These are phyloP conservation scores for Colistium nudipinnis DNA, from an alignment of 2,113 vertebrate genomes.

Conservation along the genomic window DNA sequence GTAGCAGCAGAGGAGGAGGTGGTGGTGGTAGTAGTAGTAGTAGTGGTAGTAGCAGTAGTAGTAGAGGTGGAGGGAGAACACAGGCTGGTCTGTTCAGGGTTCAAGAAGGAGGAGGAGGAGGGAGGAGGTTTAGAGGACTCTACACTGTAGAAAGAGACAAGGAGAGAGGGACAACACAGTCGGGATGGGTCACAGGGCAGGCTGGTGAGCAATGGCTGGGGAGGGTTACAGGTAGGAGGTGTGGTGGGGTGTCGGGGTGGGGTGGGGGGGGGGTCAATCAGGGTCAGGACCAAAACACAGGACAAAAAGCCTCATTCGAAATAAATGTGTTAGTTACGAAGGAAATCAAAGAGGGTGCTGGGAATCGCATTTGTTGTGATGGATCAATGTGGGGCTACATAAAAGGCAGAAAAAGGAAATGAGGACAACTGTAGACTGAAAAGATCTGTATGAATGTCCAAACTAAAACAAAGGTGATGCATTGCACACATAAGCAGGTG, in stretches of 20 bases:
- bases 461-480: background rate
- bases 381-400: slow-evolving; percentile 17
- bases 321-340: background rate
- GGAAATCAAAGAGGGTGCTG: background rate
- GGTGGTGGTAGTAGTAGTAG: slow-evolving; percentile 63
- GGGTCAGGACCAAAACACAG: slow-evolving; percentile 54
- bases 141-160: slow-evolving; percentile 85
- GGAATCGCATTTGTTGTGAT: slow-evolving; percentile 8
- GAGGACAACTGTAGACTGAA: slow-evolving; percentile 72
- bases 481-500: background rate
- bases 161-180: slow-evolving; percentile 84
- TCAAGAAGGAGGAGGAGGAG: slow-evolving; percentile 85
- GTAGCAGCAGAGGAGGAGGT: slow-evolving; percentile 75
- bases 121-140: slow-evolving; percentile 85
- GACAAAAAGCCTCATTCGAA: slow-evolving; percentile 45
- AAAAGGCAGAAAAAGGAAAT: slow-evolving; percentile 54
- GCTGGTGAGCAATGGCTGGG: slow-evolving; percentile 85
- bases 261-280: slow-evolving; percentile 69
- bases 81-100: slow-evolving; percentile 94
- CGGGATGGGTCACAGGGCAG: slow-evolving; percentile 84
- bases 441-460: slow-evolving; percentile 27
- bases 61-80: slow-evolving; percentile 81
- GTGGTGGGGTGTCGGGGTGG: slow-evolving; percentile 77
- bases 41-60: slow-evolving; percentile 74
- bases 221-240: slow-evolving; percentile 74